phyloP scores from a whole-genome alignment of 2,888 invertebrate species.

The Cephus pygmeus region DNA sequence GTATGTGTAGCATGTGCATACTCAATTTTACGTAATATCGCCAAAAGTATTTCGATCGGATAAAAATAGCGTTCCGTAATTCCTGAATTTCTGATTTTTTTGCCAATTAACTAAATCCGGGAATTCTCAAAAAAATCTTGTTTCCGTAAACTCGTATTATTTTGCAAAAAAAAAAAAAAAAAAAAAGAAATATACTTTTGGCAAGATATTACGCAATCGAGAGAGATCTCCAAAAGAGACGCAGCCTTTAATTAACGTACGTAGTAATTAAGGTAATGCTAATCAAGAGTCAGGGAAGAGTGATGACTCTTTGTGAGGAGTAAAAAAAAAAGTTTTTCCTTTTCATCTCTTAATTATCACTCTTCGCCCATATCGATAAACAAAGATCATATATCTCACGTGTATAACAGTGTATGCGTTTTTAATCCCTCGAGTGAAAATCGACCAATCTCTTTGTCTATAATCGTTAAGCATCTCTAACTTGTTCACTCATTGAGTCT shows the following conservation, averaged over 20 bases:
- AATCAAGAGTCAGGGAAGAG: background rate
- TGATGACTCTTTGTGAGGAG: background rate
- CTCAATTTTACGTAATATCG: background rate
- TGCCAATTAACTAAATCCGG: no score
- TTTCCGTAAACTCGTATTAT: background rate
- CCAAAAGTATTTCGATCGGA: background rate
- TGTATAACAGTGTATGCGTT: slow-evolving; percentile 27
- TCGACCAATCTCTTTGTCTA: slow-evolving; percentile 63
- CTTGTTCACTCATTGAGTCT: slow-evolving; percentile 2
- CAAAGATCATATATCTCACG: background rate
- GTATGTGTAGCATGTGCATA: slow-evolving; percentile 8
- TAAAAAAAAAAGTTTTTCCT: background rate
- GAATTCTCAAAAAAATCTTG: background rate
- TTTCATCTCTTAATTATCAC: background rate
- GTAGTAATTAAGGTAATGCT: background rate
- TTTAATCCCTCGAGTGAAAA: slow-evolving; percentile 41
- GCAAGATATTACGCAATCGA: background rate
- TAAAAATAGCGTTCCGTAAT: background rate
- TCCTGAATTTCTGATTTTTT: no score
- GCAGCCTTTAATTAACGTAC: slow-evolving; percentile 3
- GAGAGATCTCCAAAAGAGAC: background rate
- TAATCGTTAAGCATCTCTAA: slow-evolving; percentile 19
- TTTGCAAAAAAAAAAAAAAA: background rate
- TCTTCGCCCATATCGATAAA: background rate
- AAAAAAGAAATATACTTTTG: background rate